Evolutionary conservation across 2,113 vertebrate species (phyloP).

Genomic region (Micromys minutus): DNA sequence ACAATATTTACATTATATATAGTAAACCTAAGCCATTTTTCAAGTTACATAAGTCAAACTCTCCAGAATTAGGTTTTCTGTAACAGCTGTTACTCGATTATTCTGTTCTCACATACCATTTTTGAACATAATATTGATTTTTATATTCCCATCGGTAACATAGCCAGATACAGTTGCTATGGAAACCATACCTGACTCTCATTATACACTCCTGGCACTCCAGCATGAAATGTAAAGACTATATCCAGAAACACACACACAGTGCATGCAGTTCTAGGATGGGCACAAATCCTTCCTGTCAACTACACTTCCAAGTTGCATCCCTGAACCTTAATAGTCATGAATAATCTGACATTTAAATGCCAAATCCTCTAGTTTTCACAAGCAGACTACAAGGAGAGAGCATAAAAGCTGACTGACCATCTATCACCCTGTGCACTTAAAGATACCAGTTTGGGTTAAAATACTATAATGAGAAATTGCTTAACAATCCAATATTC

Average conservation of each 20-base stretch:
- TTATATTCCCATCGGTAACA: slow-evolving; percentile 39
- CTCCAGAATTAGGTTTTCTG: slow-evolving; percentile 12
- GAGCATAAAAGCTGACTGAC: slow-evolving; percentile 72
- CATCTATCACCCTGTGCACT: slow-evolving; percentile 58
- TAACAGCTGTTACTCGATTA: slow-evolving; percentile 46
- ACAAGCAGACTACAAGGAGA: slow-evolving; percentile 73
- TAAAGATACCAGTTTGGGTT: slow-evolving; percentile 67
- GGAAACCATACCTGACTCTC: slow-evolving; percentile 51
- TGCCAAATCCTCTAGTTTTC: slow-evolving; percentile 66
- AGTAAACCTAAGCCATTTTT: slow-evolving; percentile 26
- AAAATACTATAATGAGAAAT: slow-evolving; percentile 62
- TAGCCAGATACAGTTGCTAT: slow-evolving; percentile 49
- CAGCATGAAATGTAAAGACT: slow-evolving; percentile 40
- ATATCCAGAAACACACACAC: neutral
- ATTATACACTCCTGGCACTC: neutral
- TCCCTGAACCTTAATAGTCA: slow-evolving; percentile 56
- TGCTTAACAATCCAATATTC: slow-evolving; percentile 38
- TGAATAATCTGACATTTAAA: slow-evolving; percentile 80
- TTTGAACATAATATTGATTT: slow-evolving; percentile 41
- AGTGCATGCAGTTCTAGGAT: neutral
- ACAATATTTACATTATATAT: slow-evolving; percentile 30
- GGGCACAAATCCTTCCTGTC: slow-evolving; percentile 49
- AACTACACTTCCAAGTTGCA: slow-evolving; percentile 58
- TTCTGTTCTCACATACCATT: slow-evolving; percentile 36
- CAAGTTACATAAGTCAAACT: neutral